Base-by-base conservation (phyloP, 1,140 invertebrate species). In the Parapsyche elsis region DNA sequence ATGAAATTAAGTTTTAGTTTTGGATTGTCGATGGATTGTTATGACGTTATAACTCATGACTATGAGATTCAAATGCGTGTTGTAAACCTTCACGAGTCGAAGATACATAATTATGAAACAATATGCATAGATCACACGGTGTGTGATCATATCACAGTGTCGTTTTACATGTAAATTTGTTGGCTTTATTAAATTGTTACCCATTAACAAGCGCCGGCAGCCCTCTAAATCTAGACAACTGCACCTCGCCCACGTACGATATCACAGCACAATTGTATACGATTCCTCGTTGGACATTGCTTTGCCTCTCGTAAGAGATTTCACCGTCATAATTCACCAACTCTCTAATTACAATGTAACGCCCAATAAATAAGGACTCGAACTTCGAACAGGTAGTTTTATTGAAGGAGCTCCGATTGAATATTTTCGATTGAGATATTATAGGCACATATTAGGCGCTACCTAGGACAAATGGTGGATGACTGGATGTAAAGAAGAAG, bases 281-380 rank as follows among this genome's bases (percentile, higher is more conserved):
- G 79, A 80, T 67, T 59, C 61, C 49, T 14, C 75, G 79, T 80
- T n/a, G 71, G 57, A 80, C 79, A 76, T 70, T 45, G 57, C 57
- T 77, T 23, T 44, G 76, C 24, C 30, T 30, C 71, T 75, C 67
- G 79, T 75, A 64, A 26, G 9, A 24, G 9, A 24, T 57, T 75
- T 57, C 79, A 59, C 67, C 71, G 49, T 61, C 71, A 74, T 80
- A 80, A 75, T 30, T 76, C 71, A 73, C 21, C 45, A 26, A 67
- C 79, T 80, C 71, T 80, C 79, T 80, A 80, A 80, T 80, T 80
- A 80, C 71, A 61, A 80, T 76, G 73, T 73, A 79, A 67, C 59
- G n/a, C 38, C 12, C 26, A 45, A 78, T 78, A 78, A 78, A 78
- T 78, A 26, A 78, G 76, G 76, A 78, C 70, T 67, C 24, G 64